Evolutionary conservation across 2,888 invertebrate genomes (phyloP).

Genomic region (Tortricodes alternella): DNA sequence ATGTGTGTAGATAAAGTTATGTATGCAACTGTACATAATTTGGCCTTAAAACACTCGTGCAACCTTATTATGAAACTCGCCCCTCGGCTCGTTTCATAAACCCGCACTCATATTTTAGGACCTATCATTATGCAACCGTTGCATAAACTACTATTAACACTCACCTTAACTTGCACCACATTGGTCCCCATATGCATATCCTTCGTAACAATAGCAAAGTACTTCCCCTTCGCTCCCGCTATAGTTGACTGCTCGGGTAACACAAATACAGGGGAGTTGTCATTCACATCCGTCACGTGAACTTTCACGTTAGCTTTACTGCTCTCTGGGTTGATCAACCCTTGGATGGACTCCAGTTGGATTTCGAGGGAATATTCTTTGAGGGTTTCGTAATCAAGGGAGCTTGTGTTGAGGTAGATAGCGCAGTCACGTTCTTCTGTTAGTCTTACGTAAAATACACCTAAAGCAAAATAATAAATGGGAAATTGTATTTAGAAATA

Average conservation of each 20-base stretch:
- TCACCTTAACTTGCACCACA: conserved; percentile 89
- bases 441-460: conserved; percentile 87
- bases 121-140: too few relatives aligned
- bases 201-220: conserved; percentile 90
- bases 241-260: conserved; percentile 84
- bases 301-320: conserved; percentile 90
- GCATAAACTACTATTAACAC: background rate
- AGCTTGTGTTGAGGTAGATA: conserved; percentile 86
- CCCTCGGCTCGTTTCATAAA: too few relatives aligned
- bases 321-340: conserved; percentile 89
- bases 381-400: conserved; percentile 90
- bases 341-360: conserved; percentile 90
- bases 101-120: too few relatives aligned
- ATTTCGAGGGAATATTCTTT: conserved; percentile 89
- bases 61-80: too few relatives aligned
- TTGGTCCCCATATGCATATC: conserved; percentile 89
- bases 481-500: background rate
- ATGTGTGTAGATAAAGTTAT: too few relatives aligned
- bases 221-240: conserved; percentile 85
- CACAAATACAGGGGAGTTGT: conserved; percentile 92
- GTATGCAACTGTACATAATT: too few relatives aligned
- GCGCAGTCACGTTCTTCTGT: conserved; percentile 93
- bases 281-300: conserved; percentile 93
- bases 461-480: conserved; percentile 55
- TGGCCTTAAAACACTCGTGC: too few relatives aligned